A percentile compares a stretch with the other conserved stretches of the same genome.
Evolutionary conservation across 2,797 vertebrate genomes (phyloP).

Genomic region (Emydoidea blandingii): DNA sequence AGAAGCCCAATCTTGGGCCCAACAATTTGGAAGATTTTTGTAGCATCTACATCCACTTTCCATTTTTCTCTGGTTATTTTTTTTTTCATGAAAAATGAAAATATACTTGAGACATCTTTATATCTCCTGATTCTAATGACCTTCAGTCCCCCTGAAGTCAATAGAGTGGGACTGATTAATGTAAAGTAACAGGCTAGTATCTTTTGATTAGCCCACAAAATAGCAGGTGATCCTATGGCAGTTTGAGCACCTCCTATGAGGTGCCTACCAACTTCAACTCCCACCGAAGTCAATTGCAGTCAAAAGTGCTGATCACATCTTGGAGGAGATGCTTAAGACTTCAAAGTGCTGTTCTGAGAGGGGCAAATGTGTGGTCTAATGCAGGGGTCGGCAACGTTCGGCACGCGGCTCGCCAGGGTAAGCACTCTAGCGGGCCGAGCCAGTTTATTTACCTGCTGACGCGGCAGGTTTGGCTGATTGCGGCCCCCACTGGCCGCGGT

Average conservation of each 20-base stretch:
- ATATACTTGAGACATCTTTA: background rate
- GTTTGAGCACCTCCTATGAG: background rate
- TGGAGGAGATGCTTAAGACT: background rate
- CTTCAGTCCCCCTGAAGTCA: background rate
- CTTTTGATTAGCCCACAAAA: background rate
- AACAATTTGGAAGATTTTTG: fast-evolving
- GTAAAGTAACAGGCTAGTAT: background rate
- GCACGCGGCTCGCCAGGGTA: no score
- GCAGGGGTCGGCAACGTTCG: no score
- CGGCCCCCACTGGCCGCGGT: no score
- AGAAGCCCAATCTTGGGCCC: background rate
- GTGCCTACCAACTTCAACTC: background rate
- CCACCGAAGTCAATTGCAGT: background rate
- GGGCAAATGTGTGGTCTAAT: background rate
- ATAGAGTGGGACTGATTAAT: background rate
- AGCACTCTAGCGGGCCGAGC: no score
- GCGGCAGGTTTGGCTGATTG: no score
- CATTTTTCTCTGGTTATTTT: background rate
- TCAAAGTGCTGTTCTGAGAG: background rate
- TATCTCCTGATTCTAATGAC: background rate
- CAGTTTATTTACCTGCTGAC: no score
- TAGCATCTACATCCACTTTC: background rate
- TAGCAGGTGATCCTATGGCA: background rate
- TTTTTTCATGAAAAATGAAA: background rate
- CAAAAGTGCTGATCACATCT: background rate